These are phyloP conservation scores for Craniophora ligustri DNA, from an alignment of 2,888 invertebrate species.

Conservation along the genomic window DNA sequence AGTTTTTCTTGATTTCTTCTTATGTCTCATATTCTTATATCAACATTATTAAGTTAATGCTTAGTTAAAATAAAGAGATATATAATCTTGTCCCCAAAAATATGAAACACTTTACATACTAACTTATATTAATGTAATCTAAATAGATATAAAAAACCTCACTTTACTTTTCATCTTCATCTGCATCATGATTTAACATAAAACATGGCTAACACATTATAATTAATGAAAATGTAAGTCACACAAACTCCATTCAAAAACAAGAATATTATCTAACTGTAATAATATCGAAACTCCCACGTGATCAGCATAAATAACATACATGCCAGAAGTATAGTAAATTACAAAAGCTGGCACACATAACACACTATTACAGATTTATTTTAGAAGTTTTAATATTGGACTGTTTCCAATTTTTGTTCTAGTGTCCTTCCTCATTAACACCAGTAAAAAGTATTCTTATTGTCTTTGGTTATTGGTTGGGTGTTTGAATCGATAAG, in stretches of 20 bases:
- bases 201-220: too few relatives aligned
- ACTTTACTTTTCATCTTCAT: background rate
- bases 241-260: constrained; percentile 15
- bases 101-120: too few relatives aligned
- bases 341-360: constrained; percentile 74
- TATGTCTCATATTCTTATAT: too few relatives aligned
- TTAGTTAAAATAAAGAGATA: too few relatives aligned
- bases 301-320: constrained; percentile 48
- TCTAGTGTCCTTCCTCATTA: constrained; percentile 72
- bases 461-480: constrained; percentile 48
- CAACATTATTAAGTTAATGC: too few relatives aligned
- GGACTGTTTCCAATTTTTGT: constrained; percentile 83
- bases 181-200: background rate
- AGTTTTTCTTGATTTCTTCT: too few relatives aligned
- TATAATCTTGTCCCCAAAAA: too few relatives aligned
- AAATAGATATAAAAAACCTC: background rate
- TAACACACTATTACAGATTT: constrained; percentile 75
- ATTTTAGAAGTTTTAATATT: constrained; percentile 85
- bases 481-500: constrained; percentile 30
- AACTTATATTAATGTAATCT: too few relatives aligned
- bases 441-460: constrained; percentile 55
- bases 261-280: constrained; percentile 11
- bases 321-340: constrained; percentile 59
- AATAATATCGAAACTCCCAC: constrained; percentile 22
- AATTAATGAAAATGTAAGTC: too few relatives aligned